phyloP scores from a whole-genome alignment of 2,797 vertebrate genomes.

The Aotus griseimembra region DNA sequence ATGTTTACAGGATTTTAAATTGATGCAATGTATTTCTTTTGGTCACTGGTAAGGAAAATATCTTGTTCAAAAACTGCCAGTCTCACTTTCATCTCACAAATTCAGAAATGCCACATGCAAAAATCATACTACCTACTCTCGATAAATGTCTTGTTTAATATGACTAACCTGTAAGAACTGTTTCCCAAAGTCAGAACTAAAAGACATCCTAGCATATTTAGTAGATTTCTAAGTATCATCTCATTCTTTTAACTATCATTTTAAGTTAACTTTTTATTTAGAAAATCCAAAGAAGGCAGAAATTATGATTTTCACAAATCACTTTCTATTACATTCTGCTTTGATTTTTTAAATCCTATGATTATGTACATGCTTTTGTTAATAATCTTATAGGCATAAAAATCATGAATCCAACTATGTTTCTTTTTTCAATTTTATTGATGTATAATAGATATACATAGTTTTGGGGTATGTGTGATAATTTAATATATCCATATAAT shows the following conservation, averaged over 20 bases:
- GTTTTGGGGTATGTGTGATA: too few relatives aligned
- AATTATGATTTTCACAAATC: constrained; percentile 35
- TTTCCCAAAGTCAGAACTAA: background rate
- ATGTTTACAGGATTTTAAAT: background rate
- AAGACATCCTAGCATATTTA: background rate
- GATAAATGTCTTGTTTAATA: background rate
- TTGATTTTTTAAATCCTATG: background rate
- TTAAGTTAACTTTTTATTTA: background rate
- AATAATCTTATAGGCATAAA: constrained; percentile 32
- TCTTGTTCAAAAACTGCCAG: constrained; percentile 6
- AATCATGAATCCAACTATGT: background rate
- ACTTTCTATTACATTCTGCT: constrained; percentile 44
- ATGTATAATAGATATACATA: too few relatives aligned
- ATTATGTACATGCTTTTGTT: background rate
- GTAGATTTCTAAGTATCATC: background rate
- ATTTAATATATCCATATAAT: too few relatives aligned
- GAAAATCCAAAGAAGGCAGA: constrained; percentile 37
- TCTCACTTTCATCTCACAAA: background rate
- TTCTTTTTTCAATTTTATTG: background rate
- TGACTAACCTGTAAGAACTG: constrained; percentile 17
- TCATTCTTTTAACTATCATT: constrained; percentile 25
- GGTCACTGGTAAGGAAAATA: constrained; percentile 3
- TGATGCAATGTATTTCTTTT: background rate
- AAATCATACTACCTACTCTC: constrained; percentile 12
- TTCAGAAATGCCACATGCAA: constrained; percentile 39